Evolutionary conservation across 2,797 vertebrate species (phyloP).

Genomic region (Acipenser ruthenus): DNA sequence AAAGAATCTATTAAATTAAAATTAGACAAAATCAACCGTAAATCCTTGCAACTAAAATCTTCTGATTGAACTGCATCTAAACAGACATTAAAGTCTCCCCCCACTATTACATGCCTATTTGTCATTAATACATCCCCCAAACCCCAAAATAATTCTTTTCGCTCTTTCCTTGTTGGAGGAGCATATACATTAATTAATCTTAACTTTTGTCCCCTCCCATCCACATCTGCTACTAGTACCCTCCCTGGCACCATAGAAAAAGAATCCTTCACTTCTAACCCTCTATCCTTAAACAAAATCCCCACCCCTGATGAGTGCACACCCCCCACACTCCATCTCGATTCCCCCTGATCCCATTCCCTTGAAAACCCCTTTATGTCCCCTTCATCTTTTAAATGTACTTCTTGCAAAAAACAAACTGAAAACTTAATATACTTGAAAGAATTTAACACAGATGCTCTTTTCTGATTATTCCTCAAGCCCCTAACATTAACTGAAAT

Average conservation of each 20-base stretch:
- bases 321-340: neutral
- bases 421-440: neutral
- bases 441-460: neutral
- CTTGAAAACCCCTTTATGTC: neutral
- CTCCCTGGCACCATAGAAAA: neutral
- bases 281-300: neutral
- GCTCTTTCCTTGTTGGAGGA: neutral
- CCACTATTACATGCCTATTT: neutral
- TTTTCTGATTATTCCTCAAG: neutral
- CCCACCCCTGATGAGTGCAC: conserved; percentile 8
- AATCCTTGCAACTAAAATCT: neutral
- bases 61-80: neutral
- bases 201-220: conserved; percentile 5
- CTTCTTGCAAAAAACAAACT: conserved; percentile 7
- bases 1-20: neutral
- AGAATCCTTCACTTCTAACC: neutral
- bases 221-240: neutral
- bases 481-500: neutral
- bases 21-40: neutral
- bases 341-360: neutral
- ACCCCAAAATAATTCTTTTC: conserved; percentile 4
- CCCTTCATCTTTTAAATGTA: conserved; percentile 6
- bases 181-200: neutral
- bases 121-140: conserved; percentile 24
- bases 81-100: conserved; percentile 5